Base-by-base conservation (phyloP, 2,113 vertebrate genomes). In the Illadopsis cleaveri region DNA sequence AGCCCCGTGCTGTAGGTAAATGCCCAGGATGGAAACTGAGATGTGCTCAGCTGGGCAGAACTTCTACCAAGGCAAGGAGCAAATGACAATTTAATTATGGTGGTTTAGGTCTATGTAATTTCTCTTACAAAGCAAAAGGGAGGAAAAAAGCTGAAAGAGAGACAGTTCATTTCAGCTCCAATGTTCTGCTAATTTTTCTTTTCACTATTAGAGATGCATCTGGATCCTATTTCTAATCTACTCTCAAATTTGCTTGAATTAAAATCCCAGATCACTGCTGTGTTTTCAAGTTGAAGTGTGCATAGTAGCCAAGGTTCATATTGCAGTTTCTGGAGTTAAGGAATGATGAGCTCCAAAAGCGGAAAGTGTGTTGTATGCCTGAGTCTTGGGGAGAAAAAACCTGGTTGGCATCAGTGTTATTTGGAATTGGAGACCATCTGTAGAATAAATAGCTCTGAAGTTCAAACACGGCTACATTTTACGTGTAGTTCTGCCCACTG, bases 181-280 rank as follows among this genome's bases (percentile, higher is more conserved):
- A 48, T 25, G 38, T 90, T 96, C 71, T 86, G 86, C 72, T 91
- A 38, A 70, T 91, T 90, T 95, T 77, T 86, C 89, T 96, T 90
- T 88, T 91, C 76, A 82, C 75, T 97, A 96, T 94, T 97, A 95
- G 78, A 90, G 96, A 96, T 94, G 88, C 94, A 97, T 97, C 95
- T 97, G 97, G 96, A 97, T 96, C 93, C 85, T 96, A 96, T 96
- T 98, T 97, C 96, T 97, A 98, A 97, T 94, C 89, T 96, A 94
- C 97, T 97, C 97, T 97, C 91, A 97, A 94, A 98, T 96, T 95
- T 96, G 66, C 93, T 95, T 76, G 80, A 98, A 97, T 97, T 97
- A 97, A 97, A 98, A 97, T 97, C 95, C 95, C 96, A 98, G 96
- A 97, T 96, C 77, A 60, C 45, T 96, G 93, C 94, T 97, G 87